Percentiles rank a stretch among this genome's conserved stretches.
phyloP scores from a whole-genome alignment of 2,113 vertebrate genomes.

The Strigops habroptila region DNA sequence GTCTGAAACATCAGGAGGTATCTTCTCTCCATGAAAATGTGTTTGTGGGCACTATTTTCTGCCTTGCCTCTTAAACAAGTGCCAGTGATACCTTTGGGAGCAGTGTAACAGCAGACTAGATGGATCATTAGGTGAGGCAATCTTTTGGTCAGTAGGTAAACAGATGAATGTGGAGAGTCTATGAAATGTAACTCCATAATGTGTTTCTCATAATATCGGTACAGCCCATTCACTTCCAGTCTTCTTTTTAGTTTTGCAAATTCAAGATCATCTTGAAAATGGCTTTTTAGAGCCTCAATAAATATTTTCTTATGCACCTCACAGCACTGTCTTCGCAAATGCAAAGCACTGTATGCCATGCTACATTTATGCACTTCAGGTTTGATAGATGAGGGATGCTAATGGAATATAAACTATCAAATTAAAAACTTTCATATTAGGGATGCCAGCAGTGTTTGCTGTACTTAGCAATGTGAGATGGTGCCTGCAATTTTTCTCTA shows the following conservation, averaged over 20 bases:
- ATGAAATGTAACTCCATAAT: not conserved
- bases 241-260: not conserved
- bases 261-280: not conserved
- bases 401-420: constrained; percentile 72
- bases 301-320: constrained; percentile 50
- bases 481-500: constrained; percentile 25
- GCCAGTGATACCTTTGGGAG: not conserved
- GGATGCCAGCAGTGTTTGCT: not conserved
- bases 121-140: constrained; percentile 16
- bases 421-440: constrained; percentile 68
- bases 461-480: constrained; percentile 59
- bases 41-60: not conserved
- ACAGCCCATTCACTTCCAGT: not conserved
- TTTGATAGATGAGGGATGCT: constrained; percentile 58
- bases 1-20: not conserved
- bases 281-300: not conserved
- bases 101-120: not conserved
- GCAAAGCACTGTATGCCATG: constrained; percentile 28
- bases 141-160: not conserved
- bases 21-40: not conserved
- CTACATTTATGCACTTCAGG: constrained; percentile 57
- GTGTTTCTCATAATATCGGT: not conserved
- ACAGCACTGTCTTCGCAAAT: not conserved
- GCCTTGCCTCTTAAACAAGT: not conserved
- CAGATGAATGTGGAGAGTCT: not conserved